Evolutionary conservation across 1,140 invertebrate genomes (phyloP).

Genomic region (Eumeta japonica): DNA sequence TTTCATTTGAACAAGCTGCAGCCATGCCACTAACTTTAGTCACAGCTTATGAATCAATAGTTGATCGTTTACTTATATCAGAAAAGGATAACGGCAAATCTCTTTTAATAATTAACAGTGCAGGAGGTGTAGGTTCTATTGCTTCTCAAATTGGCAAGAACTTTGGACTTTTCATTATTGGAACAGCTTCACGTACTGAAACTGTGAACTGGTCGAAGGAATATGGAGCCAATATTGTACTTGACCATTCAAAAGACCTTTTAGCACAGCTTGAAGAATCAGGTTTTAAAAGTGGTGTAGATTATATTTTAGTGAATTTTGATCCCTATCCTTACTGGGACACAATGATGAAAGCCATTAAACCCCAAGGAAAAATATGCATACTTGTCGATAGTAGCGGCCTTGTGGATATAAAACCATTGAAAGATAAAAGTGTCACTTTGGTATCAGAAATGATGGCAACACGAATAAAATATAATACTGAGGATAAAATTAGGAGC

Average conservation of each 20-base stretch:
- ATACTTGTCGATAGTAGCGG: slow-evolving; percentile 39
- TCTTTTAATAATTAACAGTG: slow-evolving; percentile 41
- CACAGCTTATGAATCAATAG: slow-evolving; percentile 37
- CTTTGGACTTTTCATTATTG: slow-evolving; percentile 37
- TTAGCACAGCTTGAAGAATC: slow-evolving; percentile 28
- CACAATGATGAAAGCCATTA: slow-evolving; percentile 34
- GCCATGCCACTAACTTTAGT: slow-evolving; percentile 38
- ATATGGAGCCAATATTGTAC: slow-evolving; percentile 30
- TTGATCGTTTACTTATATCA: slow-evolving; percentile 27
- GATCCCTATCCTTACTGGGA: slow-evolving; percentile 46
- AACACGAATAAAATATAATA: slow-evolving; percentile 40
- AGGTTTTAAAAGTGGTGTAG: slow-evolving; percentile 28
- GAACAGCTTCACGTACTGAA: slow-evolving; percentile 38
- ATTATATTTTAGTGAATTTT: slow-evolving; percentile 42
- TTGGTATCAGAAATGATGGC: slow-evolving; percentile 42
- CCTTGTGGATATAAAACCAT: slow-evolving; percentile 28
- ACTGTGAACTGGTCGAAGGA: slow-evolving; percentile 25
- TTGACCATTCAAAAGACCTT: slow-evolving; percentile 37
- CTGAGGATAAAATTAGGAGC: slow-evolving; percentile 31
- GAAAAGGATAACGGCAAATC: slow-evolving; percentile 40
- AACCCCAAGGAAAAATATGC: slow-evolving; percentile 43
- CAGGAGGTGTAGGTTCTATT: slow-evolving; percentile 41
- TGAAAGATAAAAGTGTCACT: slow-evolving; percentile 46
- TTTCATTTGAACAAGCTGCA: slow-evolving; percentile 43
- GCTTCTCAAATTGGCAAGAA: slow-evolving; percentile 36